These are phyloP conservation scores for Passer domesticus DNA, from an alignment of 2,113 vertebrate species.

Conservation along the genomic window DNA sequence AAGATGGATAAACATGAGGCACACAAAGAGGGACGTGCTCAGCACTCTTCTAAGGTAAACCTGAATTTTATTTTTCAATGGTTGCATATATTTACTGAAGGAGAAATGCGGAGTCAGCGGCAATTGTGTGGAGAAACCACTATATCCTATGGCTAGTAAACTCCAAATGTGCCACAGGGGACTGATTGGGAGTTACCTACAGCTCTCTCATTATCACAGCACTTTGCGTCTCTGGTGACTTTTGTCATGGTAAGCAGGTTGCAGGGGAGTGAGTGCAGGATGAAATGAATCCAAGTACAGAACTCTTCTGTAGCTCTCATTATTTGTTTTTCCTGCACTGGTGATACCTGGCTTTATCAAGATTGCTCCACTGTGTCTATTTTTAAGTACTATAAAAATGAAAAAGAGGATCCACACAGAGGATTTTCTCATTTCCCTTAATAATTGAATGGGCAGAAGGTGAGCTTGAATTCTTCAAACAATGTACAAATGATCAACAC, in stretches of 20 bases:
- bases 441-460: neutral
- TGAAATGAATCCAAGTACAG: neutral
- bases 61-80: conserved; percentile 30
- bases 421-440: neutral
- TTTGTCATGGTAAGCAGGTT: conserved; percentile 55
- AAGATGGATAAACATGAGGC: neutral
- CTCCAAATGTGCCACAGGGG: conserved; percentile 33
- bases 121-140: conserved; percentile 9
- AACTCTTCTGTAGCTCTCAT: neutral
- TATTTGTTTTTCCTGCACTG: neutral
- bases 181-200: conserved; percentile 38
- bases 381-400: neutral
- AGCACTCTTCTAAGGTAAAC: conserved; percentile 31
- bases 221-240: conserved; percentile 18
- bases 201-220: conserved; percentile 53
- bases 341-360: neutral
- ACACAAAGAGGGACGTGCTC: neutral
- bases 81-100: conserved; percentile 34
- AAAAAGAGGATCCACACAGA: neutral
- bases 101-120: conserved; percentile 27
- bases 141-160: conserved; percentile 50
- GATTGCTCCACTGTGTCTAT: neutral
- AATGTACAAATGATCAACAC: neutral
- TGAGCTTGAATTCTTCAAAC: neutral
- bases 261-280: neutral